These are phyloP conservation scores for Glyptemys insculpta DNA, from an alignment of 2,797 vertebrate genomes.

Conservation along the genomic window DNA sequence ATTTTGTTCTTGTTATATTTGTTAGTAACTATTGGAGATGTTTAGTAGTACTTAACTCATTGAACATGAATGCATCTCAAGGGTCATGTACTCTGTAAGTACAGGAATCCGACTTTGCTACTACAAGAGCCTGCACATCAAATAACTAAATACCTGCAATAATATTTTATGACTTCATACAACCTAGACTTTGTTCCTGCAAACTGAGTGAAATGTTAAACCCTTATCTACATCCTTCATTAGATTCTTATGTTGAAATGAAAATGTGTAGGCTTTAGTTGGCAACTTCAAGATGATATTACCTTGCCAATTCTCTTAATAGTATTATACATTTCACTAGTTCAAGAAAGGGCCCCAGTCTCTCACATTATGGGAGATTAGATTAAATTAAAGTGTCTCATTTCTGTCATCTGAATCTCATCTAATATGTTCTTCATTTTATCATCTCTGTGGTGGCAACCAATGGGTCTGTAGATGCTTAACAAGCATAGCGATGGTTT, in stretches of 20 bases:
- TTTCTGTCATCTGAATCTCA: neutral
- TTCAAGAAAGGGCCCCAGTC: constrained; percentile 4
- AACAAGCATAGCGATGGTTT: constrained; percentile 14
- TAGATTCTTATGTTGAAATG: neutral
- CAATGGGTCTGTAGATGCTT: neutral
- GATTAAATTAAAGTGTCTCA: constrained; percentile 6
- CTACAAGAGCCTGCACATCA: constrained; percentile 3
- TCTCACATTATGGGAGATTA: neutral
- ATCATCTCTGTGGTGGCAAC: constrained; percentile 10
- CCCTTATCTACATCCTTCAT: neutral
- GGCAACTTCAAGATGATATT: neutral
- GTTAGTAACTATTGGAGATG: constrained; percentile 12
- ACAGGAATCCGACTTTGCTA: constrained; percentile 13
- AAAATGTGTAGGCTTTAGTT: neutral
- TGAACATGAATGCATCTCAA: constrained; percentile 2
- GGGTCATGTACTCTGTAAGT: constrained; percentile 45
- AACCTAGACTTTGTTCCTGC: neutral
- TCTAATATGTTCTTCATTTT: constrained; percentile 27
- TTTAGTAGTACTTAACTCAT: constrained; percentile 14
- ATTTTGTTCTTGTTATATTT: constrained; percentile 6
- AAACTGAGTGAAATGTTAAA: neutral
- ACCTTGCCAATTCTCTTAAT: neutral
- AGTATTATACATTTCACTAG: neutral
- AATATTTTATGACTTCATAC: constrained; percentile 10
- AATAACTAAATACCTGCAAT: neutral